Base-by-base conservation (phyloP, 2,888 invertebrate species). In the Deilephila porcellus region DNA sequence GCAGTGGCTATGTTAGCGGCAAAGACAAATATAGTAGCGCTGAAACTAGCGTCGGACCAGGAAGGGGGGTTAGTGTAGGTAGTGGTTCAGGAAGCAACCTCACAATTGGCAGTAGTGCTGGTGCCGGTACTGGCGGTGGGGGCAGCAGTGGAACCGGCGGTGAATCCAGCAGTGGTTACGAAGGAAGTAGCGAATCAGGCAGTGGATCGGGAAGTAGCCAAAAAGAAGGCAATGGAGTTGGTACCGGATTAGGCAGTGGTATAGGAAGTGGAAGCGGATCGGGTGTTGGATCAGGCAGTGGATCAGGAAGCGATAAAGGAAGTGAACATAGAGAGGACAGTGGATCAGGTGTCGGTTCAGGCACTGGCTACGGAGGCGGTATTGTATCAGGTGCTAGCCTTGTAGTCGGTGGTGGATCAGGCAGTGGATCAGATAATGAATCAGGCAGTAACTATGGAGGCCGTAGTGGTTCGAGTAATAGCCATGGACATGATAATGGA, bases 21-120 rank as follows among this genome's bases (percentile, higher is more conserved):
- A 79, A 79, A 6, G 72, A 77, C 19, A 37, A 37, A 37, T 8
- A 81, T 3, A 72, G 77, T 14, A 78, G 85, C 45, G 77, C 81
- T 45, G 78, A 78, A 72, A 78, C 80, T 4, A 76, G 81, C 62
- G 4, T 81, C 32, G 89, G 90, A 70, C 82, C 83, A 72, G 90
- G 91, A 5, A 82, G 79, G 19, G 82, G 83, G n/a, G 29, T 73
- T 0, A 81, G 80, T 17, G 77, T 81, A 2, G 79, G 80, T 5
- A 75, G 79, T 19, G 79, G 80, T 4, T 74, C n/a, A n/a, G n/a
- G n/a, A n/a, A n/a, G n/a, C n/a, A n/a, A n/a, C n/a, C n/a, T n/a
- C n/a, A n/a, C n/a, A n/a, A n/a, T n/a, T n/a, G n/a, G n/a, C n/a
- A n/a, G n/a, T n/a, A n/a, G n/a, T n/a, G n/a, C n/a, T n/a, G 81